A percentile compares a stretch with the other conserved stretches of the same genome.
phyloP scores from a whole-genome alignment of 1,140 invertebrate species.

The Bombus sylvicola region DNA sequence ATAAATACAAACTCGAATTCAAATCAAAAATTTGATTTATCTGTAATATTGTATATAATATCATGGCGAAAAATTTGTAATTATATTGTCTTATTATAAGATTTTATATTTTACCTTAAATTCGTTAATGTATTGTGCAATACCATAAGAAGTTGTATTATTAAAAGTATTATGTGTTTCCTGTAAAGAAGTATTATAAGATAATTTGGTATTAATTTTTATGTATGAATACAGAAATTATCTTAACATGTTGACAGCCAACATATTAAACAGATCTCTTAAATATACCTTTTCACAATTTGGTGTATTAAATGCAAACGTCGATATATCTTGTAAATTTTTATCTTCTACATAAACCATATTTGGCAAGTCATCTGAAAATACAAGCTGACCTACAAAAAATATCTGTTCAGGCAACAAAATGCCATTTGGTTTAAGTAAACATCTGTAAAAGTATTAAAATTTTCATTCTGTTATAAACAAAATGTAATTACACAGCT shows the following conservation, averaged over 20 bases:
- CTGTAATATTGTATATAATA: constrained; percentile 56
- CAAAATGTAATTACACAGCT: constrained; percentile 25
- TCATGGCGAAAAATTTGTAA: constrained; percentile 7
- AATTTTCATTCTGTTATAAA: constrained; percentile 48
- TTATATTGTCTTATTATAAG: neutral
- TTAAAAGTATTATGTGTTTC: constrained; percentile 24
- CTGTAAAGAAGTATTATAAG: constrained; percentile 55
- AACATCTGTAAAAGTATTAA: constrained; percentile 54
- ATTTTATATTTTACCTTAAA: constrained; percentile 77
- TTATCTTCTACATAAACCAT: constrained; percentile 71
- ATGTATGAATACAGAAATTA: neutral
- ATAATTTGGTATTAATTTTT: constrained; percentile 34
- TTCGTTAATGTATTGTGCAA: constrained; percentile 82
- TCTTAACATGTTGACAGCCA: neutral
- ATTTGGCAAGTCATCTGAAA: constrained; percentile 72
- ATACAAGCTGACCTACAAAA: constrained; percentile 73
- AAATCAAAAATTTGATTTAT: constrained; percentile 76
- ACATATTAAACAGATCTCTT: constrained; percentile 1
- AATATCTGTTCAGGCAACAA: constrained; percentile 79
- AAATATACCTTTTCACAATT: constrained; percentile 60
- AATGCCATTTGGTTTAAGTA: constrained; percentile 71
- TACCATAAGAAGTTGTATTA: constrained; percentile 74
- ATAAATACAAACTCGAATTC: constrained; percentile 70
- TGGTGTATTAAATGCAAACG: constrained; percentile 6
- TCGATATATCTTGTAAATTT: constrained; percentile 64